Conservation (phyloP, 1,140 invertebrate genomes). For the Hypsibius dujardini region DNA sequence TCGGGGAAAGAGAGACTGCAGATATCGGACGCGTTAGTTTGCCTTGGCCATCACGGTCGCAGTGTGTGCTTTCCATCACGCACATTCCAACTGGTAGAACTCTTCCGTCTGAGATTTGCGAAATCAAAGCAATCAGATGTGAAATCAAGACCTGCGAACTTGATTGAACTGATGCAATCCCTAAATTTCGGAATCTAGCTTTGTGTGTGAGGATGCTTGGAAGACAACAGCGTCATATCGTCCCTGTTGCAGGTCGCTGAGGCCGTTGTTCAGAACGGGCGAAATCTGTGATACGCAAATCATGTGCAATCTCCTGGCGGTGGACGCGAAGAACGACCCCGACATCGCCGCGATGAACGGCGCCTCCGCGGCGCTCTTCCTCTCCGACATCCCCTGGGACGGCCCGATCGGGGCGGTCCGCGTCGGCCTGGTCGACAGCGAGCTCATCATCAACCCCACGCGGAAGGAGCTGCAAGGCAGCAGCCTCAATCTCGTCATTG, state of each 20-base stretch:
- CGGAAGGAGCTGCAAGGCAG: slow-evolving; percentile 49
- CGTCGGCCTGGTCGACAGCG: slow-evolving; percentile 54
- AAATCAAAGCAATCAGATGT: too few species aligned
- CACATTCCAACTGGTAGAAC: too few species aligned
- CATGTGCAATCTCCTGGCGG: slow-evolving; percentile 75
- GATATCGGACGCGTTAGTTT: too few species aligned
- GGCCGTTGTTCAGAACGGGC: slow-evolving; percentile 63
- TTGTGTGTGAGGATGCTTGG: too few species aligned
- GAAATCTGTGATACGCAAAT: slow-evolving; percentile 68
- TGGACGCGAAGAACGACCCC: slow-evolving; percentile 69
- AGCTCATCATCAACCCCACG: slow-evolving; percentile 70
- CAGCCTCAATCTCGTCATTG: slow-evolving; percentile 71
- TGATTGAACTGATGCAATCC: too few species aligned
- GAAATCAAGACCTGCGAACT: too few species aligned
- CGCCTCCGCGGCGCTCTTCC: slow-evolving; percentile 69
- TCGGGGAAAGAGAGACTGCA: too few species aligned
- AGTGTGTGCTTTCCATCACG: too few species aligned
- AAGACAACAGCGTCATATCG: too few species aligned
- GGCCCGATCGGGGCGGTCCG: slow-evolving; percentile 83
- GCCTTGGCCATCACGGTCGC: too few species aligned
- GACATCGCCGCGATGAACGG: slow-evolving; percentile 85
- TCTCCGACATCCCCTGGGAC: slow-evolving; percentile 93
- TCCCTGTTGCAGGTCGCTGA: slow-evolving; percentile 60
- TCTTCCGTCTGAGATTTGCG: too few species aligned
- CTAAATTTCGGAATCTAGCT: too few species aligned